phyloP scores from a whole-genome alignment of 2,797 vertebrate species.

The Vespertilio murinus region DNA sequence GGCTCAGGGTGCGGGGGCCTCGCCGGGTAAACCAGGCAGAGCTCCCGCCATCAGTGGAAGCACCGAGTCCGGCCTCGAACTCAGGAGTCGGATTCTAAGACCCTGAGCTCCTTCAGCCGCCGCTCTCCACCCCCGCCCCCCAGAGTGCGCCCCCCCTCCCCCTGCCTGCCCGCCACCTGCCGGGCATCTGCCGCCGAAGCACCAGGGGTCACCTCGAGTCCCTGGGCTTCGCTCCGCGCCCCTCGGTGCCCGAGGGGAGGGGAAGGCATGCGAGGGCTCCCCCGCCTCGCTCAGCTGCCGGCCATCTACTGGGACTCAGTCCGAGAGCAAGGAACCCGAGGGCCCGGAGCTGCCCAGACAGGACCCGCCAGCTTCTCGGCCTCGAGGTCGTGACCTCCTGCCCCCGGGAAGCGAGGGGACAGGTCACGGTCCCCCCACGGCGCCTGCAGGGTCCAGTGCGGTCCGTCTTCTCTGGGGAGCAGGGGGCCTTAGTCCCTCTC shows the following conservation, averaged over 20 bases:
- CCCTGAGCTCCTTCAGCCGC: rapidly evolving
- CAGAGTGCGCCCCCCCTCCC: rapidly evolving
- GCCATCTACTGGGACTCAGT: background rate
- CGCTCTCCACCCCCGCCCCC: rapidly evolving
- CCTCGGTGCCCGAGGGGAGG: no score
- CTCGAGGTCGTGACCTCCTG: background rate
- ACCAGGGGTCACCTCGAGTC: background rate
- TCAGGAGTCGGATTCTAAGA: background rate
- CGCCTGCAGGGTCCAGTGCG: background rate
- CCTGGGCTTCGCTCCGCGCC: background rate
- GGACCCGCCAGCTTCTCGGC: background rate
- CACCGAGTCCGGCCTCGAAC: background rate
- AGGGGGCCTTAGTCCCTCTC: background rate
- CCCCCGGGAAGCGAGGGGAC: background rate
- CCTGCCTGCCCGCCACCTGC: rapidly evolving
- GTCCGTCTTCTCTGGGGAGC: background rate
- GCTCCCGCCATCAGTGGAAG: background rate
- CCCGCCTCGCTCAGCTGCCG: rapidly evolving
- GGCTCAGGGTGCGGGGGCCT: background rate
- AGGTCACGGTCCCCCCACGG: background rate
- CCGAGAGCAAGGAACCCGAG: rapidly evolving
- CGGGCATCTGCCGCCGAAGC: rapidly evolving
- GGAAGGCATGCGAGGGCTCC: rapidly evolving
- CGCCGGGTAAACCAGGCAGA: rapidly evolving
- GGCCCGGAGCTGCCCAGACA: rapidly evolving